A percentile compares a stretch with the other conserved stretches of the same genome.
phyloP scores from a whole-genome alignment of 2,797 vertebrate species.

The Crenuchus spilurus region DNA sequence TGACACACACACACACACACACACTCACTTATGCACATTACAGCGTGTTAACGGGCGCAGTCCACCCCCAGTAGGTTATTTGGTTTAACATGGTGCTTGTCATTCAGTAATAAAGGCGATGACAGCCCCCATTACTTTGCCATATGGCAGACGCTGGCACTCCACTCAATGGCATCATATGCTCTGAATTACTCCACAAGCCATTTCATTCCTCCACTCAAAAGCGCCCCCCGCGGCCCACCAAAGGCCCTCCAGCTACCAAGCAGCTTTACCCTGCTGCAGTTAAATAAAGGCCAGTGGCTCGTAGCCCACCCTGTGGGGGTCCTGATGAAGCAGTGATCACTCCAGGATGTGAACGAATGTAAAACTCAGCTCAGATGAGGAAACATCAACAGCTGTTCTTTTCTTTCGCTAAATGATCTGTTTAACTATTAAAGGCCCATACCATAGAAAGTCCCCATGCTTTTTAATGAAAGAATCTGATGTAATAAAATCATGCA shows the following conservation, averaged over 20 bases:
- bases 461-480: no score
- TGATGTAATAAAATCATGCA: no score
- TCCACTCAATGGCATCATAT: slow-evolving; percentile 73
- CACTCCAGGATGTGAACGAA: no score
- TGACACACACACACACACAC: slow-evolving; percentile 36
- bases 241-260: slow-evolving; percentile 33
- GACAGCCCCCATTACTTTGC: slow-evolving; percentile 80
- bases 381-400: no score
- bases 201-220: slow-evolving; percentile 74
- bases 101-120: slow-evolving; percentile 80
- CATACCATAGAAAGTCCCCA: no score
- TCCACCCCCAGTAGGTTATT: slow-evolving; percentile 71
- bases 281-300: not conserved
- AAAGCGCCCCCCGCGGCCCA: slow-evolving; percentile 50
- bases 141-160: slow-evolving; percentile 74
- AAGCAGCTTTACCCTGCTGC: slow-evolving; percentile 20
- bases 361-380: no score
- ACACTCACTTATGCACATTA: slow-evolving; percentile 16
- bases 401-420: no score
- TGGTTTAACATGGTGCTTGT: slow-evolving; percentile 80
- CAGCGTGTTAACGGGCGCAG: slow-evolving; percentile 22
- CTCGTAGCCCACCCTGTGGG: no score
- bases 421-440: no score
- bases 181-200: slow-evolving; percentile 76
- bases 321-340: no score